Percentiles rank a stretch among this genome's conserved stretches.
phyloP scores from a whole-genome alignment of 2,113 vertebrate species.

The Leptobrachium ailaonicum region DNA sequence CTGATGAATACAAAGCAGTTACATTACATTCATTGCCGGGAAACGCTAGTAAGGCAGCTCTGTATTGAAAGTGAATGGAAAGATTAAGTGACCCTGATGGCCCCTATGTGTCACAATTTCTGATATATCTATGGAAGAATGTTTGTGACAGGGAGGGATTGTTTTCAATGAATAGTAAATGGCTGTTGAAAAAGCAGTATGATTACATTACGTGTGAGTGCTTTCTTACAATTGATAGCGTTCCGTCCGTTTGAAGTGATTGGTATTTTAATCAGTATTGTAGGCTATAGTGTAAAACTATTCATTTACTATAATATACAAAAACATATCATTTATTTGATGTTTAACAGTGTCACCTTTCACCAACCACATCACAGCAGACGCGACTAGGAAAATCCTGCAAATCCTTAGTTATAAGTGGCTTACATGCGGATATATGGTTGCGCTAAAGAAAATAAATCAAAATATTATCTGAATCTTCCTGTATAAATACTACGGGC shows the following conservation, averaged over 20 bases:
- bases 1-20: constrained; percentile 43
- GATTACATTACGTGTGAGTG: constrained; percentile 5
- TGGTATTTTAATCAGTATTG: constrained; percentile 34
- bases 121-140: constrained; percentile 40
- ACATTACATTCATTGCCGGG: constrained; percentile 15
- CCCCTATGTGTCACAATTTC: constrained; percentile 20
- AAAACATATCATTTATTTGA: constrained; percentile 31
- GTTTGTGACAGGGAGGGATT: constrained; percentile 41
- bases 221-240: constrained; percentile 24
- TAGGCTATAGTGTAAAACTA: constrained; percentile 24
- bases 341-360: constrained; percentile 17
- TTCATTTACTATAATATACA: constrained; percentile 24
- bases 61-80: constrained; percentile 31
- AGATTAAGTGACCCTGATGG: constrained; percentile 41
- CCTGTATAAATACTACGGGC: no score
- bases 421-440: background rate
- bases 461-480: no score
- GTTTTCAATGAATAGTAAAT: constrained; percentile 42
- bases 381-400: background rate
- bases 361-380: background rate
- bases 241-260: constrained; percentile 10
- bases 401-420: background rate
- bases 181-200: constrained; percentile 15
- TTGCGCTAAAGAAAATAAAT: background rate
- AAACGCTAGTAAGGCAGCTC: constrained; percentile 9